These are phyloP conservation scores for Aricia agestis DNA, from an alignment of 1,140 invertebrate genomes.

Conservation along the genomic window DNA sequence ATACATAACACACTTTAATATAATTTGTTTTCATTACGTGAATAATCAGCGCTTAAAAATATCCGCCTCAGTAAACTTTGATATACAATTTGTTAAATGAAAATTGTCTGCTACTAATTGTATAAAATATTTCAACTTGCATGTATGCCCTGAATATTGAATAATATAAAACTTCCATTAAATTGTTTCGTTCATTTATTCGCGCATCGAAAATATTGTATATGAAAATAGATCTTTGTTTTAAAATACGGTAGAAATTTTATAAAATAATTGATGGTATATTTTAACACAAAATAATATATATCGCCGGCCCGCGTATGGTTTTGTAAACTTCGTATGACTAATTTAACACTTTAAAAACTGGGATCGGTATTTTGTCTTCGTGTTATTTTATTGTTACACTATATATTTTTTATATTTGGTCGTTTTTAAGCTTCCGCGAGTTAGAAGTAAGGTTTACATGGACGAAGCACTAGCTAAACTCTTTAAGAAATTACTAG, in stretches of 20 bases:
- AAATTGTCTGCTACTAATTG: conserved; percentile 1
- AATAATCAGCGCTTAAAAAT: conserved; percentile 1
- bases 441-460: too few relatives aligned
- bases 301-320: background rate
- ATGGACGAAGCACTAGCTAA: too few relatives aligned
- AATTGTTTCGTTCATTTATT: conserved; percentile 5
- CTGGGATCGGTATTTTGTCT: too few relatives aligned
- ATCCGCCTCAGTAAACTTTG: background rate
- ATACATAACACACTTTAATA: background rate
- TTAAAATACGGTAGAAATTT: background rate
- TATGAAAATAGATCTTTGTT: background rate
- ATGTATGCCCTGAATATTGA: background rate
- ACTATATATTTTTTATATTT: too few relatives aligned
- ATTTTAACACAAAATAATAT: background rate
- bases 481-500: too few relatives aligned
- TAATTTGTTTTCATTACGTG: background rate
- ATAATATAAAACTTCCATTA: background rate
- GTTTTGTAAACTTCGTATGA: background rate
- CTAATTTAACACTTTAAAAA: background rate
- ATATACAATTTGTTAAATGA: background rate
- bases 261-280: background rate
- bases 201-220: background rate
- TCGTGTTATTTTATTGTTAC: too few relatives aligned
- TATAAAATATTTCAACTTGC: conserved; percentile 1
- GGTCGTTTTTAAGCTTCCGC: too few relatives aligned